Base-by-base conservation (phyloP, 64 coral and sea anemone genomes). In the Pocillopora verrucosa region DNA sequence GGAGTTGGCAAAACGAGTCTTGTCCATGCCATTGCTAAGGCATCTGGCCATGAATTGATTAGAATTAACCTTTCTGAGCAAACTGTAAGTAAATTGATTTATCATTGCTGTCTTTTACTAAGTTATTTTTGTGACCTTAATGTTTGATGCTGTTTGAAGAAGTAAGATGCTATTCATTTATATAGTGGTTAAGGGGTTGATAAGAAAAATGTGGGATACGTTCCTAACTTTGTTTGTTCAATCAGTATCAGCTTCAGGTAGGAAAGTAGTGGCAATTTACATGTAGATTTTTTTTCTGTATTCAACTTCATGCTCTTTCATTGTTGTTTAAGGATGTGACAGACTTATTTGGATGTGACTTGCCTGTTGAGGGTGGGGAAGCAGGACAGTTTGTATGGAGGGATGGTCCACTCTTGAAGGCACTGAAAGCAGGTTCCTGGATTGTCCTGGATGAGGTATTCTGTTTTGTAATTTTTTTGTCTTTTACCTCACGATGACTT, bases 1-100 rank as follows among this genome's bases (percentile, higher is more conserved):
- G 97, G 97, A 80, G 97, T 99, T 65, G 97, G 97, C 10, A 99
- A 99, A 86, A 99, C 94, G 14, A 99, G 97, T 87, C 78, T 99
- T 25, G 97, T 99, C n/a, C 38, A 90, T 84, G 96, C 96, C 16
- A 79, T 98, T 57, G 96, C 96, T n/a, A 98, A 95, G 88, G 96
- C 90, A 12, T 94, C 96, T 45, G 96, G 96, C 24, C 88, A 98
- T 84, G 83, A 92, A 69, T 89, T 98, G 2, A 84, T 90, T 7
- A 90, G 96, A 22, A 98, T 98, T 13, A 98, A 98, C 84, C 77
- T 98, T 9, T 98, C 96, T 36, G 96, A 98, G 20, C 96, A 98
- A 87, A 98, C 96, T 72, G 96, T 98, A 84, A 88, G 96, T 90
- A 20, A 24, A 22, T 30, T 15, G 30, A 70, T 45, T 90, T 73